These are phyloP conservation scores for Ecliptopera silaceata DNA, from an alignment of 2,888 invertebrate genomes.

Conservation along the genomic window DNA sequence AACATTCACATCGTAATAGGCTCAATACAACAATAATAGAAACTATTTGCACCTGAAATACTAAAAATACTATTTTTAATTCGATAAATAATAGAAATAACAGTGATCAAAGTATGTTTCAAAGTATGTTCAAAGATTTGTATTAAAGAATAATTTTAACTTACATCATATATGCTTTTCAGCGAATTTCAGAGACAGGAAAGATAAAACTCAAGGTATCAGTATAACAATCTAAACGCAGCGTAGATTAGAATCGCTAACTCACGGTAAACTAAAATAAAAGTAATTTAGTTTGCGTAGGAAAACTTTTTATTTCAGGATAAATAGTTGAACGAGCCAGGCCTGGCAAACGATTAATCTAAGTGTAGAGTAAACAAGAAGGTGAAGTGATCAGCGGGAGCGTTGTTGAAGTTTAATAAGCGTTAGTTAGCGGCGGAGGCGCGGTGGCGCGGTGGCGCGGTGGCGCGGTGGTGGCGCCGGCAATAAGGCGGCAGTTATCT, in stretches of 20 bases:
- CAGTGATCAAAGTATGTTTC: too few species aligned
- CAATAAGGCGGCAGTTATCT: conserved; percentile 76
- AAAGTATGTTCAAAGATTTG: too few species aligned
- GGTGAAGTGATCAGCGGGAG: conserved; percentile 80
- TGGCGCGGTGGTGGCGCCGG: conserved; percentile 56
- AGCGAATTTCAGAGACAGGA: too few species aligned
- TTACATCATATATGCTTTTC: too few species aligned
- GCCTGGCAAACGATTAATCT: conserved; percentile 76
- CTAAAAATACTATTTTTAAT: too few species aligned
- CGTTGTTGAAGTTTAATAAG: conserved; percentile 82
- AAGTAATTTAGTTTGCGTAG: conserved; percentile 17
- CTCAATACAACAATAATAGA: too few species aligned
- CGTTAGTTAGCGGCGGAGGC: conserved; percentile 74
- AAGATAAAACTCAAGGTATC: too few species aligned
- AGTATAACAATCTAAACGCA: conserved; percentile 14
- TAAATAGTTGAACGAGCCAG: conserved; percentile 62
- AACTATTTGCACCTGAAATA: too few species aligned
- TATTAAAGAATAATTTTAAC: too few species aligned
- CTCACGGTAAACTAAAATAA: conserved; percentile 33
- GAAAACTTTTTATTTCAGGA: conserved; percentile 55
- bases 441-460: conserved; percentile 53
- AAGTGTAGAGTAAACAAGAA: conserved; percentile 81
- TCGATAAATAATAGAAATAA: too few species aligned
- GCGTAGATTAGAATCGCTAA: conserved; percentile 28
- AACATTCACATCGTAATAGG: too few species aligned